Evolutionary conservation across 1,140 invertebrate species (phyloP).

Genomic region (Sitobion miscanthi): DNA sequence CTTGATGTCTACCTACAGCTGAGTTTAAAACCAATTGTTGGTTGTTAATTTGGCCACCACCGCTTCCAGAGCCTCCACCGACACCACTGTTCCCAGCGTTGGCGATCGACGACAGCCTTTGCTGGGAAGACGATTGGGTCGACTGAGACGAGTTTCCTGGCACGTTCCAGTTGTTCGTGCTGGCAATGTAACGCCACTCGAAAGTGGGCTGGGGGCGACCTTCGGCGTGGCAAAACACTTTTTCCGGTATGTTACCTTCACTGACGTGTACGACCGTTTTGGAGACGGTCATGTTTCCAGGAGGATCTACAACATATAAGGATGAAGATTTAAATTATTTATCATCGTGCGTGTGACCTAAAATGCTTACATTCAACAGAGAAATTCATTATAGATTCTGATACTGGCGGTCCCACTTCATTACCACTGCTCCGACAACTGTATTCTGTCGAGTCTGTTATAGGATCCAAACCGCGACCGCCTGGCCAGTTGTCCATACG

Average conservation of each 20-base stretch:
- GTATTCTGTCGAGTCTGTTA: constrained; percentile 81
- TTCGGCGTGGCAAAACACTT: constrained; percentile 77
- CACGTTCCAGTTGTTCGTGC: constrained; percentile 1
- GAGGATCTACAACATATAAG: constrained; percentile 73
- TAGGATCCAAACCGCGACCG: constrained; percentile 73
- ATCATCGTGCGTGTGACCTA: not conserved
- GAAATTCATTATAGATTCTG: constrained; percentile 77
- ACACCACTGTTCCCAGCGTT: not conserved
- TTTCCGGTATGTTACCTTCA: constrained; percentile 77
- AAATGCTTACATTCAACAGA: constrained; percentile 83
- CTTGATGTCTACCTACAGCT: constrained; percentile 69
- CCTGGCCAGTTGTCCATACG: constrained; percentile 84
- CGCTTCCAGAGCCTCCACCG: constrained; percentile 19
- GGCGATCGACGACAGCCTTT: not conserved
- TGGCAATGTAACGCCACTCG: constrained; percentile 65
- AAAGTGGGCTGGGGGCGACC: constrained; percentile 76
- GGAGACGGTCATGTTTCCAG: constrained; percentile 81
- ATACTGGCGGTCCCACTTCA: constrained; percentile 74
- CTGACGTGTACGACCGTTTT: constrained; percentile 75
- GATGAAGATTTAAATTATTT: not conserved
- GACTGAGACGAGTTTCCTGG: not conserved
- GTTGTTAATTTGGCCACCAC: constrained; percentile 64
- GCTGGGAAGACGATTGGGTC: not conserved
- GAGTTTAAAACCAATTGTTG: constrained; percentile 68
- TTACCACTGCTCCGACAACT: constrained; percentile 82